Conservation (phyloP, 1,140 invertebrate genomes). For the Drosophila dunni region DNA sequence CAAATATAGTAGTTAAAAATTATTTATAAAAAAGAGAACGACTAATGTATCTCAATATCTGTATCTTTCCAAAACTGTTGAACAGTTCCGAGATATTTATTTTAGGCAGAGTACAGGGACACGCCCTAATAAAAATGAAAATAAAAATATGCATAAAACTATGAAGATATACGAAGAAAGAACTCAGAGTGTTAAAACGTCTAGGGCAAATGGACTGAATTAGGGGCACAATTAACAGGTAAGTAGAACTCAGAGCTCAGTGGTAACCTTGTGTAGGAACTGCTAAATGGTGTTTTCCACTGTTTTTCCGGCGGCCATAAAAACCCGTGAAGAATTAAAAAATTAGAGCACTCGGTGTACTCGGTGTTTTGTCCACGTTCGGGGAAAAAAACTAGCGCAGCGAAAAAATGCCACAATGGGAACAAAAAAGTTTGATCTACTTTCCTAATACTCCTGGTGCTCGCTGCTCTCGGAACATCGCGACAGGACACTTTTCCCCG, state of each 20-base stretch:
- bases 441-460: slow-evolving; percentile 58
- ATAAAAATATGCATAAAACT: slow-evolving; percentile 44
- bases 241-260: slow-evolving; percentile 48
- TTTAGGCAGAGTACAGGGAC: background rate
- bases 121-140: slow-evolving; percentile 57
- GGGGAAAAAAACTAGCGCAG: slow-evolving; percentile 79
- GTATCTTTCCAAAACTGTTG: no score
- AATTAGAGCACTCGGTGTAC: slow-evolving; percentile 79
- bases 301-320: slow-evolving; percentile 58
- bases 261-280: slow-evolving; percentile 63
- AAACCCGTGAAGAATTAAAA: slow-evolving; percentile 79
- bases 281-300: slow-evolving; percentile 16
- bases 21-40: no score
- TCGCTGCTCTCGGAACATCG: slow-evolving; percentile 37
- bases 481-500: slow-evolving; percentile 73
- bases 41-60: no score
- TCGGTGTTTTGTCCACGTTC: slow-evolving; percentile 50
- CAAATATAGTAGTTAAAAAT: no score
- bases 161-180: background rate
- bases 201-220: slow-evolving; percentile 32
- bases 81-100: slow-evolving; percentile 23
- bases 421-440: slow-evolving; percentile 81
- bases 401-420: slow-evolving; percentile 72
- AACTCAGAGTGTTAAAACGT: slow-evolving; percentile 34
- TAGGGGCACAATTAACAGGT: slow-evolving; percentile 75